These are phyloP conservation scores for Drosophila mercatorum DNA, from an alignment of 2,888 invertebrate genomes.

Conservation along the genomic window DNA sequence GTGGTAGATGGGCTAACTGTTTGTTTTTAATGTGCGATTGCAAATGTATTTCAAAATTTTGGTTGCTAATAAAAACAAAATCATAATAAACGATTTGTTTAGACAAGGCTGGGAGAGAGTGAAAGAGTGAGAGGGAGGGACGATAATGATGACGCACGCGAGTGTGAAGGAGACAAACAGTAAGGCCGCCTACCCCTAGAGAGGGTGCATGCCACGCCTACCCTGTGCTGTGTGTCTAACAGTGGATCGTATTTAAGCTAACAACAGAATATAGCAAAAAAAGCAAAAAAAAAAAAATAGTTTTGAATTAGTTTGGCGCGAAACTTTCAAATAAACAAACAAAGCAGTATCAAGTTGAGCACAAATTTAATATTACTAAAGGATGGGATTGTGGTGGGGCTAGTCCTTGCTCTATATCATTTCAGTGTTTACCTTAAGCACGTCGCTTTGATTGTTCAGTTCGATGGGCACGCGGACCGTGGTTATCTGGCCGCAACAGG, in stretches of 20 bases:
- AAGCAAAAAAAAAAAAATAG: slow-evolving; percentile 40
- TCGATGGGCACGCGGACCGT: slow-evolving; percentile 92
- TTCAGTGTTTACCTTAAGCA: slow-evolving; percentile 88
- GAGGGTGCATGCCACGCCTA: slow-evolving; percentile 74
- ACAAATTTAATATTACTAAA: neutral
- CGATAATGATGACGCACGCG: slow-evolving; percentile 57
- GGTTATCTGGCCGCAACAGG: slow-evolving; percentile 89
- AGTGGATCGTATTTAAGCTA: slow-evolving; percentile 81
- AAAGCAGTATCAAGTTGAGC: slow-evolving; percentile 41
- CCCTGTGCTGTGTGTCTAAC: slow-evolving; percentile 82
- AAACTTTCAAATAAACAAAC: slow-evolving; percentile 9
- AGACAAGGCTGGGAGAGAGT: slow-evolving; percentile 8
- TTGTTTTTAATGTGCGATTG: slow-evolving; percentile 54
- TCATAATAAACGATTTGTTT: slow-evolving; percentile 51
- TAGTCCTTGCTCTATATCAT: neutral
- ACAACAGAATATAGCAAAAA: slow-evolving; percentile 32
- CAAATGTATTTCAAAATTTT: slow-evolving; percentile 50
- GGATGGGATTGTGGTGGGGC: neutral
- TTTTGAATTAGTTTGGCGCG: slow-evolving; percentile 55
- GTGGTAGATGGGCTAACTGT: slow-evolving; percentile 11
- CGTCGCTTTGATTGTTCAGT: slow-evolving; percentile 90
- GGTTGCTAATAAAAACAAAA: slow-evolving; percentile 33
- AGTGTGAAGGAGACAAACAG: slow-evolving; percentile 3
- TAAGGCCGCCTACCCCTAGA: slow-evolving; percentile 57
- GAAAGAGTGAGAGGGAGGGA: neutral